phyloP scores from a whole-genome alignment of 2,113 vertebrate species.

The Alligator mississippiensis region DNA sequence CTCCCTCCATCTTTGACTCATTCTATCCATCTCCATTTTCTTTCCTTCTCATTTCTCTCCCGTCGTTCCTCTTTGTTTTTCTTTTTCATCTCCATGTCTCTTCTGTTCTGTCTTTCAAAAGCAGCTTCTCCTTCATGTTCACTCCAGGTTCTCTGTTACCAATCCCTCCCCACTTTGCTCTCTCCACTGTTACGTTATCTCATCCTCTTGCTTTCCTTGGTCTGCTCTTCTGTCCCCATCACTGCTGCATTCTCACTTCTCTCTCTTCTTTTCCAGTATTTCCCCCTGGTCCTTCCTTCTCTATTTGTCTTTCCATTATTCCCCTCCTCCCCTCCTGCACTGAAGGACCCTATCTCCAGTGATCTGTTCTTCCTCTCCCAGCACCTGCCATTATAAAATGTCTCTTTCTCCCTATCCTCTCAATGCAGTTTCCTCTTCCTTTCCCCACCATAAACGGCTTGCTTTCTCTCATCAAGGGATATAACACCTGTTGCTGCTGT shows the following conservation, averaged over 20 bases:
- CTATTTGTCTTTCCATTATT: neutral
- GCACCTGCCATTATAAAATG: neutral
- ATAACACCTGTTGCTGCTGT: slow-evolving; percentile 11
- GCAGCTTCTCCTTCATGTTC: slow-evolving; percentile 55
- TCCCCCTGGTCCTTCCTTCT: neutral
- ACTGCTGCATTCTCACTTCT: neutral
- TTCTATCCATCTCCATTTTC: slow-evolving; percentile 70
- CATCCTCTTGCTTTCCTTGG: neutral
- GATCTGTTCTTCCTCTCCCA: neutral
- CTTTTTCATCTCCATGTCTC: slow-evolving; percentile 64
- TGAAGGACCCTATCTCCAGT: neutral
- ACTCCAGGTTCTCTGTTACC: slow-evolving; percentile 18
- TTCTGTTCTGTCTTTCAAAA: slow-evolving; percentile 50
- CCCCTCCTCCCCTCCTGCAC: neutral
- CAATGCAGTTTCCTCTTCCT: neutral
- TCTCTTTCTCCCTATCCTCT: neutral
- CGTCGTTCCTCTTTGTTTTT: slow-evolving; percentile 33
- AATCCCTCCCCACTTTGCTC: neutral
- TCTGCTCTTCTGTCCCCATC: neutral
- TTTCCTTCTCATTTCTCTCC: slow-evolving; percentile 45
- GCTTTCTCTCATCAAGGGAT: neutral
- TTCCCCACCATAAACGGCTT: neutral
- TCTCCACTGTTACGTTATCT: neutral
- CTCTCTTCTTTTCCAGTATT: neutral
- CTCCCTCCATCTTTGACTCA: slow-evolving; percentile 64